Percentiles rank a stretch among this genome's conserved stretches.
Evolutionary conservation across 1,140 invertebrate species (phyloP).

Genomic region (Rhyzopertha dominica): DNA sequence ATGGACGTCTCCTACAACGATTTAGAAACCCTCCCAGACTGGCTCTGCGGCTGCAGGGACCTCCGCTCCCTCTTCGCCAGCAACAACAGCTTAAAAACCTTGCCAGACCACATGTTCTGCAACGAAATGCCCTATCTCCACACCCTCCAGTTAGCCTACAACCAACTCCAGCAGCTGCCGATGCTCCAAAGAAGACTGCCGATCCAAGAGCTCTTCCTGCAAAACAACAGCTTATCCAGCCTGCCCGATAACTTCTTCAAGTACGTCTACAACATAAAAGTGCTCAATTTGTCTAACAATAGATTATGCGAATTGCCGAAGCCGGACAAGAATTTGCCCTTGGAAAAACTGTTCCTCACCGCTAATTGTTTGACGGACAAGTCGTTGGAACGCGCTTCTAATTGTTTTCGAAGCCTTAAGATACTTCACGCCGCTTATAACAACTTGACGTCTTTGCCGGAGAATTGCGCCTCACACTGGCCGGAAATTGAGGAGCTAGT

Average conservation of each 20-base stretch:
- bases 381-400: slow-evolving; percentile 54
- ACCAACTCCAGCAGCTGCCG: slow-evolving; percentile 65
- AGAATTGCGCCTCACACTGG: slow-evolving; percentile 70
- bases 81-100: slow-evolving; percentile 63
- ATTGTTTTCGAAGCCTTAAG: slow-evolving; percentile 57
- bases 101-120: slow-evolving; percentile 68
- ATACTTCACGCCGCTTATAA: slow-evolving; percentile 76
- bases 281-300: slow-evolving; percentile 76
- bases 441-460: slow-evolving; percentile 64
- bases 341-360: slow-evolving; percentile 71
- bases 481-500: slow-evolving; percentile 74
- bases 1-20: slow-evolving; percentile 75
- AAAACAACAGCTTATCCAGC: slow-evolving; percentile 69
- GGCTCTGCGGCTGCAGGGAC: slow-evolving; percentile 69
- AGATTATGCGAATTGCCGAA: slow-evolving; percentile 63
- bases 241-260: slow-evolving; percentile 72
- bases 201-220: slow-evolving; percentile 66
- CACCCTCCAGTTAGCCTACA: slow-evolving; percentile 69
- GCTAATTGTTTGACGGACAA: slow-evolving; percentile 73
- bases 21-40: slow-evolving; percentile 67
- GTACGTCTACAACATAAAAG: slow-evolving; percentile 62
- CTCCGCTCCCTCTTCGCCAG: slow-evolving; percentile 67
- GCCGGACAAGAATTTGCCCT: slow-evolving; percentile 50
- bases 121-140: slow-evolving; percentile 64
- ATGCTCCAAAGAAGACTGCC: slow-evolving; percentile 61